Evolutionary conservation across 1,140 invertebrate genomes (phyloP).

Genomic region (Coelopa frigida): DNA sequence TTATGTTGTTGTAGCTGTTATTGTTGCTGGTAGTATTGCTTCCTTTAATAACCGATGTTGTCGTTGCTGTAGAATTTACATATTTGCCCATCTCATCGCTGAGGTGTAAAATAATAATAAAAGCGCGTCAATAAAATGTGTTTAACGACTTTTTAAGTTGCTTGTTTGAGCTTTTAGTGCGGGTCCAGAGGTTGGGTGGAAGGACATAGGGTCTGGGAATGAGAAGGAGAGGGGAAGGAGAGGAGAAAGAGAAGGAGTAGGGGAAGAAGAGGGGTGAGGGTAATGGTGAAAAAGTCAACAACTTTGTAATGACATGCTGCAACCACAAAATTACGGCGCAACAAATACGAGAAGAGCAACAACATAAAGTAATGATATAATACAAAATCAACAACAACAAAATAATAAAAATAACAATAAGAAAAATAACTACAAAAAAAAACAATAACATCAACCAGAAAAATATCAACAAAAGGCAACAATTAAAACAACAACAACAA

Average conservation of each 20-base stretch:
- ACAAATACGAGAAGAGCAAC: background rate
- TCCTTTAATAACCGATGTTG: too few relatives aligned
- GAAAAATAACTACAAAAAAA: background rate
- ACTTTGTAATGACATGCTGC: too few relatives aligned
- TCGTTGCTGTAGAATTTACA: too few relatives aligned
- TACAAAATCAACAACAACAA: background rate
- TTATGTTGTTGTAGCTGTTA: background rate
- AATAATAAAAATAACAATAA: conserved; percentile 1
- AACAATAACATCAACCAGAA: conserved; percentile 6
- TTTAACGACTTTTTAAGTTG: conserved; percentile 5
- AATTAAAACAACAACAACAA: conserved; percentile 27
- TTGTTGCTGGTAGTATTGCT: too few relatives aligned
- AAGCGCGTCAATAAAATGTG: conserved; percentile 4
- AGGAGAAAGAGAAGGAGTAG: too few relatives aligned
- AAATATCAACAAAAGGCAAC: conserved; percentile 18
- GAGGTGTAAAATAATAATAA: conserved; percentile 9
- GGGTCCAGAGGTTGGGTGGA: too few relatives aligned
- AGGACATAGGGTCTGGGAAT: too few relatives aligned
- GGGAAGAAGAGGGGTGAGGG: too few relatives aligned
- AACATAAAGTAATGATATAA: background rate
- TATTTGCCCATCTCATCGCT: conserved; percentile 4
- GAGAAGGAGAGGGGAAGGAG: too few relatives aligned
- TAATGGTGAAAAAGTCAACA: too few relatives aligned
- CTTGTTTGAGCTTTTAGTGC: conserved; percentile 4
- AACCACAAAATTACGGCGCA: too few relatives aligned